Conservation (phyloP, 1,140 invertebrate genomes). For the Fopius arisanus region DNA sequence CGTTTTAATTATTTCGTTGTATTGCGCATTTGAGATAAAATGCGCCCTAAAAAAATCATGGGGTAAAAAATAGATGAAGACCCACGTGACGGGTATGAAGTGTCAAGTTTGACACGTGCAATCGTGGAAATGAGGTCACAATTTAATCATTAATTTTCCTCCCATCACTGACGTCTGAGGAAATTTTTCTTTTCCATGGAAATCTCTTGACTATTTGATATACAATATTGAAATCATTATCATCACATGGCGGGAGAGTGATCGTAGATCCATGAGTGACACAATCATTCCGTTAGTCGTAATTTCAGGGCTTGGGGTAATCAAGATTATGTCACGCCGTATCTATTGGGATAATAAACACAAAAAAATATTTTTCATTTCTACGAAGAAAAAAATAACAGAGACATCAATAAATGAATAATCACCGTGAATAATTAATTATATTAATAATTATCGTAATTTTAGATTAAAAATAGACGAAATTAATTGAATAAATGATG, state of each 20-base stretch:
- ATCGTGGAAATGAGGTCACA: neutral
- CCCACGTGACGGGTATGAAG: neutral
- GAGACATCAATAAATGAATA: no score
- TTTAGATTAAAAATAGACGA: no score
- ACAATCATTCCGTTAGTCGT: neutral
- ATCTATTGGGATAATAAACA: no score
- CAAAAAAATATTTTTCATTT: no score
- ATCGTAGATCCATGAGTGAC: neutral
- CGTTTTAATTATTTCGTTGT: neutral
- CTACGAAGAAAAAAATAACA: no score
- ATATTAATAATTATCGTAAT: no score
- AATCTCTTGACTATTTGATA: neutral
- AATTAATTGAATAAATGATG: no score
- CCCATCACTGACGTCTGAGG: neutral
- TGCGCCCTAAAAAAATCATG: neutral
- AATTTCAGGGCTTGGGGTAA: neutral
- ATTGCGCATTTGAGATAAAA: neutral
- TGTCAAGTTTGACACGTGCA: neutral
- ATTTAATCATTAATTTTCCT: neutral
- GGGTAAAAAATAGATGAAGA: no score
- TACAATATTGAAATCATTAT: neutral
- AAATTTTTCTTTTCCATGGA: neutral
- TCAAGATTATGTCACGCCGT: neutral
- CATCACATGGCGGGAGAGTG: slow-evolving; percentile 13
- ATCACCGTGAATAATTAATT: no score